Percentiles rank a stretch among this genome's conserved stretches.
These are phyloP conservation scores for Agrotis puta DNA, from an alignment of 2,888 invertebrate species.

Conservation along the genomic window DNA sequence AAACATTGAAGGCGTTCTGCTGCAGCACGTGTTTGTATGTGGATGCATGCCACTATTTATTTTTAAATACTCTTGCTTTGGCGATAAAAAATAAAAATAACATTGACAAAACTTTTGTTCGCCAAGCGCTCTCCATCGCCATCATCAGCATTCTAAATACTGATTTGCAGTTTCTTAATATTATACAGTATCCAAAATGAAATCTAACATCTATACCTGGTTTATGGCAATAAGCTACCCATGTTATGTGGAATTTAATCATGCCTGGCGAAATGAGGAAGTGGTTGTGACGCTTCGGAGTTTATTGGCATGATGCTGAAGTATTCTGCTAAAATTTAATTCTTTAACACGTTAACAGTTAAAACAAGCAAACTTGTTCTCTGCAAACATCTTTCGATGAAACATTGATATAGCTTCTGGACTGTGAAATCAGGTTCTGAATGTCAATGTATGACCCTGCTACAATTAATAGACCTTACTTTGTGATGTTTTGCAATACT, in stretches of 20 bases:
- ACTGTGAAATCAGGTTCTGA: constrained; percentile 26
- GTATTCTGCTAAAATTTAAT: constrained; percentile 3
- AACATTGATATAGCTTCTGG: constrained; percentile 8
- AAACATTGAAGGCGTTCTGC: not conserved
- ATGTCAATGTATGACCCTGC: constrained; percentile 29
- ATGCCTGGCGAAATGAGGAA: not conserved
- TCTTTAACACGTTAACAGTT: not conserved
- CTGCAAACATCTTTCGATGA: constrained; percentile 12
- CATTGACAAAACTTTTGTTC: not conserved
- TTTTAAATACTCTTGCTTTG: not conserved
- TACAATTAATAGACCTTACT: constrained; percentile 19
- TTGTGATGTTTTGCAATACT: constrained; percentile 9
- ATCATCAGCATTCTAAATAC: not conserved
- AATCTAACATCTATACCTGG: not conserved
- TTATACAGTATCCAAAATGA: not conserved
- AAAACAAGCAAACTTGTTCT: constrained; percentile 7
- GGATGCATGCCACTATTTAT: constrained; percentile 9
- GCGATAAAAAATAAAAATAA: not conserved
- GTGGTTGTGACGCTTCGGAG: not conserved
- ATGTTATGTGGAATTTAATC: not conserved
- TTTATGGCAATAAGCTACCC: too few species aligned
- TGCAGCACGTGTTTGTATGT: not conserved
- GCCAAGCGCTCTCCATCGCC: not conserved
- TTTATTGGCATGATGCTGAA: not conserved
- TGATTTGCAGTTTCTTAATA: not conserved